These are phyloP conservation scores for Neelides folsomi DNA, from an alignment of 2,888 invertebrate genomes.

Conservation along the genomic window DNA sequence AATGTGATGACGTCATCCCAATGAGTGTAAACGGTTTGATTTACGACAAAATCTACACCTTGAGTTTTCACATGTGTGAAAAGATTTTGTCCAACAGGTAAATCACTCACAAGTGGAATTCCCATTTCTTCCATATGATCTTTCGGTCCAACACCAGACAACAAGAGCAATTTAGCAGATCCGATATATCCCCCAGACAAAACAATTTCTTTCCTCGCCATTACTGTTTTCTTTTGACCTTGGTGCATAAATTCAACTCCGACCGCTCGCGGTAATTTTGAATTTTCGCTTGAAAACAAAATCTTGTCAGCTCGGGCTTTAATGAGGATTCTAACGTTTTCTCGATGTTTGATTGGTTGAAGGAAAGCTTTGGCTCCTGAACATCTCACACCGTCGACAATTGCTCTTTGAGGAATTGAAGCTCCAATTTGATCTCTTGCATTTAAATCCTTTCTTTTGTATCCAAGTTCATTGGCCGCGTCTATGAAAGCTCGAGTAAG, in stretches of 20 bases:
- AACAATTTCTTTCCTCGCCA: too few species aligned
- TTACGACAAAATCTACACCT: conserved; percentile 1
- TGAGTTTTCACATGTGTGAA: not conserved
- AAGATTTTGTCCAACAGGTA: not conserved
- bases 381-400: not conserved
- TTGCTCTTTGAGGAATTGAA: not conserved
- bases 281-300: not conserved
- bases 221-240: not conserved
- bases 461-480: too few species aligned
- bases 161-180: too few species aligned
- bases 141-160: too few species aligned
- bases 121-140: not conserved
- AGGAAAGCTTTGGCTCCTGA: conserved; percentile 3
- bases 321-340: not conserved
- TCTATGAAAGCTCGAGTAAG: too few species aligned
- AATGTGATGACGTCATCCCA: not conserved
- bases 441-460: too few species aligned
- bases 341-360: not conserved
- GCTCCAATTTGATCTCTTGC: too few species aligned
- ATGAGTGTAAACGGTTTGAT: not conserved
- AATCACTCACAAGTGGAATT: not conserved
- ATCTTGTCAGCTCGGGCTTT: not conserved
- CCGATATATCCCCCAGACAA: too few species aligned
- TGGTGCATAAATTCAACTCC: not conserved
- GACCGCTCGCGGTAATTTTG: not conserved